Conservation (phyloP, 2,888 invertebrate genomes). For the Oxytorus armatus region DNA sequence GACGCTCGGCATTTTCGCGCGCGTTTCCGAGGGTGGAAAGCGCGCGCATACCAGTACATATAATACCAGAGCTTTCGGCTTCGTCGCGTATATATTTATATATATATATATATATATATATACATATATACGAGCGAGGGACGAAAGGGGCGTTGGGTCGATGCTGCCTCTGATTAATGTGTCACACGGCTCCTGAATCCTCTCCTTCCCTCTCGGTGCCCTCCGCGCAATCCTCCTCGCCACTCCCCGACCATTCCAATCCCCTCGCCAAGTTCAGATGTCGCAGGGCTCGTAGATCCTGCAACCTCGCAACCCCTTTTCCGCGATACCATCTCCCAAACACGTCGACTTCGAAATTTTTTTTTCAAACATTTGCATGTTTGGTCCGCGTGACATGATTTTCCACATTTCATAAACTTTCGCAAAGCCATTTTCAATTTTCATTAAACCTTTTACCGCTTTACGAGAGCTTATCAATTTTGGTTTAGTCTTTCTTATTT, state of each 20-base stretch:
- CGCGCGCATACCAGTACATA: constrained; percentile 39
- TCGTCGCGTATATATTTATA: constrained; percentile 13
- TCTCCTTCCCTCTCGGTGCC: constrained; percentile 32
- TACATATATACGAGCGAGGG: constrained; percentile 43
- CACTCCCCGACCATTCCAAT: constrained; percentile 43
- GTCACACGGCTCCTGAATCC: constrained; percentile 72
- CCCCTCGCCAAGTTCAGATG: background rate
- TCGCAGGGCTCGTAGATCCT: constrained; percentile 26
- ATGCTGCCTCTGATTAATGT: constrained; percentile 76
- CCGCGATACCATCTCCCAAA: background rate
- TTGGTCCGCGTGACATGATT: background rate
- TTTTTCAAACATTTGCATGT: background rate
- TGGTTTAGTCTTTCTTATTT: too few relatives aligned
- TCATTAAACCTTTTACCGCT: too few relatives aligned
- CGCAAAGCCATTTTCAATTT: too few relatives aligned
- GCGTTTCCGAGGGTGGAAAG: constrained; percentile 56
- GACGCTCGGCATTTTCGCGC: constrained; percentile 52
- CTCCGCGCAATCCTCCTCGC: background rate
- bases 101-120: constrained; percentile 5
- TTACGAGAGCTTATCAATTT: too few relatives aligned
- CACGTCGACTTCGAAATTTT: background rate
- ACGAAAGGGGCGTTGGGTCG: constrained; percentile 68
- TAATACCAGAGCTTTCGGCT: constrained; percentile 3
- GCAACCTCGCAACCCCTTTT: constrained; percentile 2
- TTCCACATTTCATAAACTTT: too few relatives aligned